A percentile compares a stretch with the other conserved stretches of the same genome.
Evolutionary conservation across 1,140 invertebrate species (phyloP).

Genomic region (Zaprionus vittiger): DNA sequence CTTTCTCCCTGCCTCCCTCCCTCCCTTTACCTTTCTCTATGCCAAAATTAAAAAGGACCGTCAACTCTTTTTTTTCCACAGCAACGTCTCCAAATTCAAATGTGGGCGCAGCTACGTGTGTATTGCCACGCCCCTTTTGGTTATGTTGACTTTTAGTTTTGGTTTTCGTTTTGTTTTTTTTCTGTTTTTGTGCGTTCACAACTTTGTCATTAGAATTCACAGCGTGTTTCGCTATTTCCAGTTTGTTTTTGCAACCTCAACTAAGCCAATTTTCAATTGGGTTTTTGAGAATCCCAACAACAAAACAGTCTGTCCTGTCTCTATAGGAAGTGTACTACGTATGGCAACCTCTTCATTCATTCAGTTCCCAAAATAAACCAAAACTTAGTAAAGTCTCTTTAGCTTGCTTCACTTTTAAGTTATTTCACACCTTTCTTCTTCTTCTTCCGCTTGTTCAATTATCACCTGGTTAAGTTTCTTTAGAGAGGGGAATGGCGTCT

Average conservation of each 20-base stretch:
- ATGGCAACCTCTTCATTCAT: background rate
- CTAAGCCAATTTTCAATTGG: constrained; percentile 42
- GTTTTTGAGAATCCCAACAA: constrained; percentile 4
- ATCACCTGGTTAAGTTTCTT: background rate
- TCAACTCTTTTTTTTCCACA: constrained; percentile 49
- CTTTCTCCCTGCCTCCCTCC: background rate
- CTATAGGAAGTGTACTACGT: background rate
- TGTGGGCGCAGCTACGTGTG: constrained; percentile 41
- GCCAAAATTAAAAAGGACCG: constrained; percentile 72
- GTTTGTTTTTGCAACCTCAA: background rate
- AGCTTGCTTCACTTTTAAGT: background rate
- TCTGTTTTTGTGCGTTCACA: constrained; percentile 9
- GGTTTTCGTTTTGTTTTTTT: constrained; percentile 41
- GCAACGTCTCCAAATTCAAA: constrained; percentile 53
- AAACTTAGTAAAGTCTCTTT: background rate
- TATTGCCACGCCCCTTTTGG: constrained; percentile 55
- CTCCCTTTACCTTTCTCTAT: background rate
- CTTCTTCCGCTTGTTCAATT: background rate
- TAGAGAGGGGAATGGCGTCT: background rate
- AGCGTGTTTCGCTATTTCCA: constrained; percentile 31
- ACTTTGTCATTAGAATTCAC: constrained; percentile 43
- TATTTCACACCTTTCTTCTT: constrained; percentile 6
- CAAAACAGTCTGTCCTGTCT: background rate
- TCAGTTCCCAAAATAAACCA: background rate
- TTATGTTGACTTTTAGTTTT: constrained; percentile 49